Evolutionary conservation across 2,113 vertebrate genomes (phyloP).

Genomic region (Apus apus): DNA sequence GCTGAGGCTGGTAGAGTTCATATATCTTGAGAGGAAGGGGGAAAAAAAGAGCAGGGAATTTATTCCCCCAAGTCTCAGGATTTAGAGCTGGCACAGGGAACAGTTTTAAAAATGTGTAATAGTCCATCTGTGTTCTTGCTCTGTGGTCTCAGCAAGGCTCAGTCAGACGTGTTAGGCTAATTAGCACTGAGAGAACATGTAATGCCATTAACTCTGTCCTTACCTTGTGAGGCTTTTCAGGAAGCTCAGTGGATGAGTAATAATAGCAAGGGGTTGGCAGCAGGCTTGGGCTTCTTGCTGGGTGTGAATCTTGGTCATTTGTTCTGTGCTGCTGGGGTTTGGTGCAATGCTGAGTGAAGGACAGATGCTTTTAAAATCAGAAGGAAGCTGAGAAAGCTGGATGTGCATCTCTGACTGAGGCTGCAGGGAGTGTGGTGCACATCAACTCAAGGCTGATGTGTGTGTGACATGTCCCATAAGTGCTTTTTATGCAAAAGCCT

Average conservation of each 20-base stretch:
- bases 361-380: not conserved
- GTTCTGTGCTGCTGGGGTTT: not conserved
- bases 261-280: not conserved
- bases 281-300: not conserved
- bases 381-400: not conserved
- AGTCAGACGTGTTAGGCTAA: not conserved
- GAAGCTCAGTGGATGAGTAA: not conserved
- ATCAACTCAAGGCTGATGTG: not conserved
- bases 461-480: rapidly evolving
- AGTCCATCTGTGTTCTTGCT: not conserved
- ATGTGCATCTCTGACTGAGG: not conserved
- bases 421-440: not conserved
- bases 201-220: not conserved
- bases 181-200: not conserved
- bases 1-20: not conserved
- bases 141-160: not conserved
- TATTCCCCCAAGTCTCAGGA: not conserved
- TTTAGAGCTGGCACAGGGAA: not conserved
- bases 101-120: not conserved
- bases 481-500: not conserved
- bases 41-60: not conserved
- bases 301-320: not conserved
- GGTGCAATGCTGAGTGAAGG: not conserved
- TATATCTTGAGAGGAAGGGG: not conserved
- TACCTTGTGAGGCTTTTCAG: not conserved